Base-by-base conservation (phyloP, 2,113 vertebrate genomes). In the Neodontobutis hainanensis region DNA sequence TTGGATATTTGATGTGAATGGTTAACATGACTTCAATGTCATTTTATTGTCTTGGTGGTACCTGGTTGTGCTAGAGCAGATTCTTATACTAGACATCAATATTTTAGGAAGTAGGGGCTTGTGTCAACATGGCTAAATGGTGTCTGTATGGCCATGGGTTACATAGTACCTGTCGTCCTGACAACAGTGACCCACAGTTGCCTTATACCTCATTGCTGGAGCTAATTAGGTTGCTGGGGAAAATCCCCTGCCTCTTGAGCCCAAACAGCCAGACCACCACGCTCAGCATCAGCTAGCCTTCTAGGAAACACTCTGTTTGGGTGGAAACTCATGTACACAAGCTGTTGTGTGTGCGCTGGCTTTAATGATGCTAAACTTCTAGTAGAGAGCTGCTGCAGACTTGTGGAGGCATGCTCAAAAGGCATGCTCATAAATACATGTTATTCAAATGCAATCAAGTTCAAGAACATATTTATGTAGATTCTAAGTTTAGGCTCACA, bases 141-240 rank as follows among this genome's bases (percentile, higher is more conserved):
- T 46, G 10, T 5, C 3, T 40, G 5, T 73, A 35, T 32, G 43
- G 60, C 44, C 68, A 75, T 43, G 57, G 47, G 56, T 85, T 78
- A 74, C 62, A 64, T 68, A 56, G 53, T 78, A 89, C 82, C 83
- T 81, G 83, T 87, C 36, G 78, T 58, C 83, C 61, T 87, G 75
- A 83, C 85, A 77, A 89, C 81, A 76, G 78, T 80, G 78, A 88
- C 83, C 86, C 61, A 52, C 12, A 66, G 59, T 51, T 76, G 75
- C 68, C 73, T 75, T 56, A 63, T 86, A 90, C 87, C 88, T 89
- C 87, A 90, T 75, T 34, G 34, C 73, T 84, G 77, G 61, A 43
- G 80, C 78, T 77, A 85, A 89, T 88, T 83, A 85, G 35, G 56
- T 45, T 82, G 77, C 78, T 62, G 68, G 76, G 82, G 78, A 88